Evolutionary conservation across 2,888 invertebrate genomes (phyloP), one percentile per base, ranked within the genome.

Genomic region (Gasteruption jaculator): DNA sequence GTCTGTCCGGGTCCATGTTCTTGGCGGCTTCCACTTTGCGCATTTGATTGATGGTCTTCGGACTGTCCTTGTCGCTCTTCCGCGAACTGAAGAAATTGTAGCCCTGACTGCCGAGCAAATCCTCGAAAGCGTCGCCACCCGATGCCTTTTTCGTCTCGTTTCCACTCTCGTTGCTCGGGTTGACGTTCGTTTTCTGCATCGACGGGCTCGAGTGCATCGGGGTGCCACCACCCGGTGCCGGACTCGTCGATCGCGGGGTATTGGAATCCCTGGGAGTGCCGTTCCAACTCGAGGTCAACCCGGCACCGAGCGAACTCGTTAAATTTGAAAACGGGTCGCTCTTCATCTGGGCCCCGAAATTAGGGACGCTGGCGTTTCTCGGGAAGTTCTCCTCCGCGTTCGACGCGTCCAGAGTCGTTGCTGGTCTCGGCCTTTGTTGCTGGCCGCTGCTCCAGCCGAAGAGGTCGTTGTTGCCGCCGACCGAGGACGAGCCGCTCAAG

Each of bases 31-130:
- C 89, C 49, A 85, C 89, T 63, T 91, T 91, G 18, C 92, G 76
- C 92, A 95, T 92, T 49, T 86, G 90, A 65, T 92, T 94, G 59
- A 95, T 91, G 2, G 93, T 92, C 54, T 81, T 79, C 0, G 93
- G 92, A 2, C 86, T 86, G 26, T 82, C 75, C 57, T 84, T 86
- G 32, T 83, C 82, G 5, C 80, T 74, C 30, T 80, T 81, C 3
- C 64, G 55, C 10, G 69, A 63, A 37, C 64, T 64, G 29, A 65
- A 67, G 71, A 91, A 91, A 49, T 84, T 83, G 63, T 92, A 93
- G 0, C 90, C 91, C 64, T 92, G 92, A 53, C 86, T 87, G 10
- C 93, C 94, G 7, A 95, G 74, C 12, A 95, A 74, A 69, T 95
- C 94, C 14, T 88, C 92, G 72, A 95, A 95, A 18, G 91, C 85